Percentiles rank a stretch among this genome's conserved stretches.
Conservation (phyloP, 2,113 vertebrate genomes). For the Rostratula benghalensis region DNA sequence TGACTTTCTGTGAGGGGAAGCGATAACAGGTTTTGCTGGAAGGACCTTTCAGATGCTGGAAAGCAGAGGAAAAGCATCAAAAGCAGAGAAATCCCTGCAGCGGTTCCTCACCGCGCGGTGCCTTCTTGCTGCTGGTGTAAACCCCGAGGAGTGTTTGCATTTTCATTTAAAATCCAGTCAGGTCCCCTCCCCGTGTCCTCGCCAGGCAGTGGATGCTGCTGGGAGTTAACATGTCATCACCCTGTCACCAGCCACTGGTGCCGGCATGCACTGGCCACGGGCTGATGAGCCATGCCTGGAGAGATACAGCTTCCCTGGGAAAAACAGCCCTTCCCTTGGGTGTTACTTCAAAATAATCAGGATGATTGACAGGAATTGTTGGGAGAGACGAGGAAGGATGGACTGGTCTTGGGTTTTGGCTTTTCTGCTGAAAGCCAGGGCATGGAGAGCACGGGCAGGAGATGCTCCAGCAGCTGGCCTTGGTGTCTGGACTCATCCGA, state of each 20-base stretch:
- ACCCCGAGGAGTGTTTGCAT: neutral
- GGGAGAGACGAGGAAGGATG: neutral
- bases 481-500: accelerated
- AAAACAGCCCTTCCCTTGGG: neutral
- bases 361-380: neutral
- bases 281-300: neutral
- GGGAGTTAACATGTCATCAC: neutral
- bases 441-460: neutral
- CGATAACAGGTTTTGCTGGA: neutral
- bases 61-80: neutral
- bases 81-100: neutral
- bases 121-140: neutral
- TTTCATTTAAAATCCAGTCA: neutral
- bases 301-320: neutral
- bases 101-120: neutral
- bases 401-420: neutral
- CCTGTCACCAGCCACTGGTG: accelerated
- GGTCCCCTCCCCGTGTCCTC: neutral
- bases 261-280: accelerated
- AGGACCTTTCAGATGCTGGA: neutral
- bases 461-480: neutral
- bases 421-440: neutral
- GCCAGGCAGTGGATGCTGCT: neutral
- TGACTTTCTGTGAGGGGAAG: neutral
- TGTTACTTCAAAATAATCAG: neutral